Conservation (phyloP, 1,140 invertebrate genomes). For the Heliconius himera region DNA sequence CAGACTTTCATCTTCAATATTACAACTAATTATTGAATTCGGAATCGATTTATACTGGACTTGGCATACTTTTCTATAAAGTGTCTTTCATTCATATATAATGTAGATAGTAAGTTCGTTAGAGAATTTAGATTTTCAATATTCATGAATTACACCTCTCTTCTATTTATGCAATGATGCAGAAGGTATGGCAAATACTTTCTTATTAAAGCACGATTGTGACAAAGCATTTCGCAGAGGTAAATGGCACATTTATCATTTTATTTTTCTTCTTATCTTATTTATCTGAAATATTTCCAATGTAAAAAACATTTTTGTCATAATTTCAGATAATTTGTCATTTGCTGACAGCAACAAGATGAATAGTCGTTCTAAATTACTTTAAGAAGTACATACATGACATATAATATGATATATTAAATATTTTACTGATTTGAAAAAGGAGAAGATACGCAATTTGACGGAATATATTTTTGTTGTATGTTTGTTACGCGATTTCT, state of each 20-base stretch:
- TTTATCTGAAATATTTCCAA: conserved; percentile 17
- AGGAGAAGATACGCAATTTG: too few species aligned
- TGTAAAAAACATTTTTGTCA: conserved; percentile 25
- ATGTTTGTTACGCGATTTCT: too few species aligned
- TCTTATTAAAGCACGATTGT: not conserved
- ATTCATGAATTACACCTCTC: too few species aligned
- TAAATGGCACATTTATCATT: conserved; percentile 1
- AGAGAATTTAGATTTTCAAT: too few species aligned
- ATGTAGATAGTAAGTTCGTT: too few species aligned
- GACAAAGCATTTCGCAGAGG: not conserved
- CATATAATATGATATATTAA: not conserved
- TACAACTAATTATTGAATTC: too few species aligned
- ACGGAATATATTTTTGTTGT: too few species aligned
- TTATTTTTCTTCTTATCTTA: not conserved
- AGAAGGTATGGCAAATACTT: not conserved
- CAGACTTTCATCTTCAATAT: too few species aligned
- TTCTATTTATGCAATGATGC: too few species aligned
- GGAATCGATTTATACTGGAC: too few species aligned
- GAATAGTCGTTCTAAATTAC: not conserved
- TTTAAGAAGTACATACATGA: not conserved
- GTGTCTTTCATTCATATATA: too few species aligned
- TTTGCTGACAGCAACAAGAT: conserved; percentile 20
- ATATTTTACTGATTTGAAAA: not conserved
- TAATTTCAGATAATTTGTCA: conserved; percentile 18
- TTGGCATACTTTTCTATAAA: too few species aligned